These are phyloP conservation scores for Epinotia brunnichana DNA, from an alignment of 2,888 invertebrate genomes.

Conservation along the genomic window DNA sequence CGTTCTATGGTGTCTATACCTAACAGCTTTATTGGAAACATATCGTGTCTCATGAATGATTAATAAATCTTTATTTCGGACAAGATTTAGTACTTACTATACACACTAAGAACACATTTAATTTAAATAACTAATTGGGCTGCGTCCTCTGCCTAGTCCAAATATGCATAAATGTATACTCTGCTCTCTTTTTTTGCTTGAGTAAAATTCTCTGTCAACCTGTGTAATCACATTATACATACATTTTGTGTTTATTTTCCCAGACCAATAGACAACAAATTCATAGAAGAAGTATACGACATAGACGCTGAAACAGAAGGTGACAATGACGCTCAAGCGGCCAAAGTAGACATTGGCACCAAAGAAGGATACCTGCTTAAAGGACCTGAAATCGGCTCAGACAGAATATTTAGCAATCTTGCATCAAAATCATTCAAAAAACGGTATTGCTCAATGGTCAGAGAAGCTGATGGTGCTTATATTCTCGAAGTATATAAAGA, in stretches of 20 bases:
- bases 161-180: no score
- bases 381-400: conserved; percentile 95
- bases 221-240: conserved; percentile 4
- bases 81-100: no score
- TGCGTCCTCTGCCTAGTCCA: no score
- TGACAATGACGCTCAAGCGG: conserved; percentile 88
- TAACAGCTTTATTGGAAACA: no score
- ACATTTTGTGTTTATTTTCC: conserved; percentile 44
- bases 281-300: conserved; percentile 93
- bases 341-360: conserved; percentile 90
- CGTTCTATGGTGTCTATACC: no score
- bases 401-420: conserved; percentile 95
- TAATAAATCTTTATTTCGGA: no score
- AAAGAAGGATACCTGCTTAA: conserved; percentile 96
- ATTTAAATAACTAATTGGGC: no score
- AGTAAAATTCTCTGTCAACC: neutral
- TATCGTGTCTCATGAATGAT: no score
- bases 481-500: conserved; percentile 96
- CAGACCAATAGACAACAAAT: conserved; percentile 71
- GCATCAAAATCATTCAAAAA: conserved; percentile 97
- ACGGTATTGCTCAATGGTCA: conserved; percentile 93
- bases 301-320: conserved; percentile 94
- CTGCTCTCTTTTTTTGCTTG: no score
- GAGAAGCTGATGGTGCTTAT: conserved; percentile 95
- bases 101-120: no score